Conservation (phyloP, 2,888 invertebrate genomes). For the Operophtera brumata region DNA sequence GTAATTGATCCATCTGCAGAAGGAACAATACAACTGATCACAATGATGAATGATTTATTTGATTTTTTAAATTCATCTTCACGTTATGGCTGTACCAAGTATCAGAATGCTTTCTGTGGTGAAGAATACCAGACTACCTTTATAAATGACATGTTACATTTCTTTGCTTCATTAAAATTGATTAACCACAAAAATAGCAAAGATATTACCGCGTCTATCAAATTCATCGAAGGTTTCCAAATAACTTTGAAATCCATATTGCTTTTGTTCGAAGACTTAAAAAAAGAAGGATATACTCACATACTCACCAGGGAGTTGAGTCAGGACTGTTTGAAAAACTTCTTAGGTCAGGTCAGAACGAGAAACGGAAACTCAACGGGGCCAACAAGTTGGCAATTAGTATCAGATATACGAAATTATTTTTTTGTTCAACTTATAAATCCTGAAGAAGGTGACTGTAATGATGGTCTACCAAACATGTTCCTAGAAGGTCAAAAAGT, state of each 20-base stretch:
- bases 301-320: conserved; percentile 25
- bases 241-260: conserved; percentile 24
- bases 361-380: background rate
- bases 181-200: background rate
- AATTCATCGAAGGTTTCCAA: conserved; percentile 21
- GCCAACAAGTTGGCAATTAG: conserved; percentile 3
- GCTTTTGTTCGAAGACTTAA: conserved; percentile 22
- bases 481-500: background rate
- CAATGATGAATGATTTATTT: conserved; percentile 20
- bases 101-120: background rate
- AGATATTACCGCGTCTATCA: background rate
- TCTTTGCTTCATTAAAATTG: background rate
- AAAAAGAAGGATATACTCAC: conserved; percentile 16
- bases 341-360: conserved; percentile 15
- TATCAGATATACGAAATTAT: conserved; percentile 5
- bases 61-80: background rate
- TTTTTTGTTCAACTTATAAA: conserved; percentile 7
- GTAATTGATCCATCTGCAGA: background rate
- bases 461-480: background rate
- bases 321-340: conserved; percentile 21
- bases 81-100: background rate
- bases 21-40: conserved; percentile 6
- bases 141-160: background rate
- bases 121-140: background rate
- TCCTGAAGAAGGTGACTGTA: conserved; percentile 5